These are phyloP conservation scores for Ochotona princeps DNA, from an alignment of 2,113 vertebrate species.

Conservation along the genomic window DNA sequence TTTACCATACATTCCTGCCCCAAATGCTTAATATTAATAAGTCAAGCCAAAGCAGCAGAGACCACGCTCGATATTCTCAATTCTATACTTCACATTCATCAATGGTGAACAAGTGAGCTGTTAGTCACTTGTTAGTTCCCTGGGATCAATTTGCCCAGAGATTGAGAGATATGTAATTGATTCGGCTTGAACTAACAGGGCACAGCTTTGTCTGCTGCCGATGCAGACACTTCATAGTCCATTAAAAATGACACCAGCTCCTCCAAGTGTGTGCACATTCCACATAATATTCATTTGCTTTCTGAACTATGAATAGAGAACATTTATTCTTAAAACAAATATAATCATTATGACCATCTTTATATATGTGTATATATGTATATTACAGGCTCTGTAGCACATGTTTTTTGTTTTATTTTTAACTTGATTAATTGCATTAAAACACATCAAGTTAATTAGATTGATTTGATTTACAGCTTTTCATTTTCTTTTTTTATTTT, in stretches of 20 bases:
- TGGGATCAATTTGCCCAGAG: conserved; percentile 42
- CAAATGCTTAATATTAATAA: not conserved
- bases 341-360: not conserved
- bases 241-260: not conserved
- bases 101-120: conserved; percentile 22
- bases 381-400: not conserved
- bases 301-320: not conserved
- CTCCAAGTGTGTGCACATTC: not conserved
- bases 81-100: conserved; percentile 50
- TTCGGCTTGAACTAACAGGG: not conserved
- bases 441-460: too few species aligned
- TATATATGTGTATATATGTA: not conserved
- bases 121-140: conserved; percentile 16
- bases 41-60: not conserved
- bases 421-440: too few species aligned
- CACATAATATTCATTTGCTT: conserved; percentile 31
- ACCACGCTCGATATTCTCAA: not conserved
- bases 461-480: not conserved
- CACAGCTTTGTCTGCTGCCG: not conserved
- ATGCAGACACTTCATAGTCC: not conserved
- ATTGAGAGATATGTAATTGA: conserved; percentile 55
- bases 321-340: conserved; percentile 5
- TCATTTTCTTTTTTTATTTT: not conserved
- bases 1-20: too few species aligned
- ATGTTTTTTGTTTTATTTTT: not conserved